Evolutionary conservation across 2,113 vertebrate species (phyloP).

Genomic region (Nansenia antarctica): DNA sequence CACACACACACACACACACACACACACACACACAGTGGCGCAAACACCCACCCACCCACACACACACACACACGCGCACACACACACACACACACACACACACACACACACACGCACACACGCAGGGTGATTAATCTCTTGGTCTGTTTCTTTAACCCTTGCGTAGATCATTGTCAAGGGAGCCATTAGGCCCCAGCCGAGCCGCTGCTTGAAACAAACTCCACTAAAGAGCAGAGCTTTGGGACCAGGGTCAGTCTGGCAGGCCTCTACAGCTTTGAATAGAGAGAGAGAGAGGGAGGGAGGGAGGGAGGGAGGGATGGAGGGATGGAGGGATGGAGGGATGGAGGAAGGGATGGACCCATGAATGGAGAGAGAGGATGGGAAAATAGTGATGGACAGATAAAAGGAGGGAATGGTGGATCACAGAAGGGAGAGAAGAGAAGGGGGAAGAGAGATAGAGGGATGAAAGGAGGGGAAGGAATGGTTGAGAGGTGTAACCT

Average conservation of each 20-base stretch:
- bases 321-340: not conserved
- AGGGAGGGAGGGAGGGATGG: not conserved
- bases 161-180: not conserved
- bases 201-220: not conserved
- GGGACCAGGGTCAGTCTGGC: not conserved
- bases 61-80: not conserved
- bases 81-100: not conserved
- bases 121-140: not conserved
- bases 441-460: not conserved
- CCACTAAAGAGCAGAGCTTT: not conserved
- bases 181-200: not conserved
- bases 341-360: not conserved
- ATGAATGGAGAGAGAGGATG: not conserved
- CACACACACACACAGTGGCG: not conserved
- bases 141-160: slow-evolving; percentile 3
- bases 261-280: not conserved
- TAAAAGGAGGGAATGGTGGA: not conserved
- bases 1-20: not conserved
- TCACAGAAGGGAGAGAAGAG: not conserved
- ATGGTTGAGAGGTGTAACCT: not conserved
- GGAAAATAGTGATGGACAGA: not conserved
- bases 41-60: not conserved
- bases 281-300: not conserved
- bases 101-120: not conserved
- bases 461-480: not conserved